Evolutionary conservation across 1,140 invertebrate genomes (phyloP).

Genomic region (Sycobia sp.): DNA sequence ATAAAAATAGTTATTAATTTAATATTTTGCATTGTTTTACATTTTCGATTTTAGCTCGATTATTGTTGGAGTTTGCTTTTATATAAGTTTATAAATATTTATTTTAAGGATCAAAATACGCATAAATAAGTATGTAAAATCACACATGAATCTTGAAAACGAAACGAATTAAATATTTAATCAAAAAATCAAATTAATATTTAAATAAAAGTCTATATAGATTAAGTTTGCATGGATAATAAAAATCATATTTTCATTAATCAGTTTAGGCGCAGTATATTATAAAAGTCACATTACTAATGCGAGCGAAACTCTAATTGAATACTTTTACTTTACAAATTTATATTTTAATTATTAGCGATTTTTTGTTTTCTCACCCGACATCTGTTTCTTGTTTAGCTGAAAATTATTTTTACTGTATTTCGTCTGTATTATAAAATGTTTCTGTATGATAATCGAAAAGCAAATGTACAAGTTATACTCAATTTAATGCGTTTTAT

Average conservation of each 20-base stretch:
- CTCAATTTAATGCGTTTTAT: slow-evolving; percentile 25
- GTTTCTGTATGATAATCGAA: slow-evolving; percentile 30
- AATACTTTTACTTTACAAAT: slow-evolving; percentile 29
- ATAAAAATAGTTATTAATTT: too few relatives aligned
- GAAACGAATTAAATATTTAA: neutral
- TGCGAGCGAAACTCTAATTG: slow-evolving; percentile 27
- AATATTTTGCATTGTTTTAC: too few relatives aligned
- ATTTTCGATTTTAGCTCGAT: slow-evolving; percentile 25
- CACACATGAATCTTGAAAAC: neutral
- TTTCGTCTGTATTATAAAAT: slow-evolving; percentile 32
- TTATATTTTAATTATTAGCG: slow-evolving; percentile 31
- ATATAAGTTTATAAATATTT: too few relatives aligned
- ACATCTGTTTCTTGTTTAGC: slow-evolving; percentile 16
- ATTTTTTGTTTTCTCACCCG: slow-evolving; percentile 25
- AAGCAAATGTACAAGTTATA: slow-evolving; percentile 20
- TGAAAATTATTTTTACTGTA: slow-evolving; percentile 23
- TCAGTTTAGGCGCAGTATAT: slow-evolving; percentile 12
- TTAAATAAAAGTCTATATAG: slow-evolving; percentile 9
- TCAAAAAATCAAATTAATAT: too few relatives aligned
- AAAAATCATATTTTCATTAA: slow-evolving; percentile 13
- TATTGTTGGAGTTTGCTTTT: slow-evolving; percentile 11
- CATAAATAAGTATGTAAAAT: too few relatives aligned
- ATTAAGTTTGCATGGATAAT: slow-evolving; percentile 4
- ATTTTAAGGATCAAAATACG: neutral
- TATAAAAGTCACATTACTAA: slow-evolving; percentile 8